A percentile compares a stretch with the other conserved stretches of the same genome.
Conservation (phyloP, 1,140 invertebrate species). For the Pogonognathellus flavescens region DNA sequence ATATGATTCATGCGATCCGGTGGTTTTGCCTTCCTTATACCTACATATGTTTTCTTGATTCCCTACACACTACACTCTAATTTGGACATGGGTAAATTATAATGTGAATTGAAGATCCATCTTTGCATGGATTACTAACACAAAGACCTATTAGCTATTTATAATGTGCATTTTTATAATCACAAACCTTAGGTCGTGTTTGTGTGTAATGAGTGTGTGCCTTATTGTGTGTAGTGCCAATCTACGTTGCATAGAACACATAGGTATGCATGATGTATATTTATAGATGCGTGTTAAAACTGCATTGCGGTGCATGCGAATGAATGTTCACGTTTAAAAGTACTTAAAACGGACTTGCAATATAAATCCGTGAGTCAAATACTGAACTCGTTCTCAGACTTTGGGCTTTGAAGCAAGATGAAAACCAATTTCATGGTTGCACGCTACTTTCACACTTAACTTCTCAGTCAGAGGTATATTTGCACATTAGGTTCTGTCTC, state of each 20-base stretch:
- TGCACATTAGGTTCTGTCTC: no score
- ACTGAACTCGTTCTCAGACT: conserved; percentile 17
- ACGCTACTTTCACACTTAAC: conserved; percentile 46
- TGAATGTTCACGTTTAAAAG: not conserved
- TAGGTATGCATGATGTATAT: not conserved
- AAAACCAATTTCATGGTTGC: conserved; percentile 48
- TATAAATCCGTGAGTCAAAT: conserved; percentile 36
- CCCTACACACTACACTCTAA: conserved; percentile 10
- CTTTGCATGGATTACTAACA: not conserved
- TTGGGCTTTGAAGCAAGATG: not conserved
- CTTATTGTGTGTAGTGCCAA: no score
- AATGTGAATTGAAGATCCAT: not conserved
- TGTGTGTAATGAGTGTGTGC: not conserved
- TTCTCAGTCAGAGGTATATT: not conserved
- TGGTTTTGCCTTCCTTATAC: not conserved
- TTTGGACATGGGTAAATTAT: conserved; percentile 28
- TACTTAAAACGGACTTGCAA: conserved; percentile 1
- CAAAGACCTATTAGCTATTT: not conserved
- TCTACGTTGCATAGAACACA: no score
- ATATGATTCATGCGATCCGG: not conserved
- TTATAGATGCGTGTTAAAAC: not conserved
- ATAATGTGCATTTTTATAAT: not conserved
- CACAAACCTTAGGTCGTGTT: not conserved
- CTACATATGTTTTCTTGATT: conserved; percentile 8
- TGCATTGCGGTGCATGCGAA: not conserved